A percentile compares a stretch with the other conserved stretches of the same genome.
Conservation (phyloP, 2,113 vertebrate species). For the Acanthochromis polyacanthus region DNA sequence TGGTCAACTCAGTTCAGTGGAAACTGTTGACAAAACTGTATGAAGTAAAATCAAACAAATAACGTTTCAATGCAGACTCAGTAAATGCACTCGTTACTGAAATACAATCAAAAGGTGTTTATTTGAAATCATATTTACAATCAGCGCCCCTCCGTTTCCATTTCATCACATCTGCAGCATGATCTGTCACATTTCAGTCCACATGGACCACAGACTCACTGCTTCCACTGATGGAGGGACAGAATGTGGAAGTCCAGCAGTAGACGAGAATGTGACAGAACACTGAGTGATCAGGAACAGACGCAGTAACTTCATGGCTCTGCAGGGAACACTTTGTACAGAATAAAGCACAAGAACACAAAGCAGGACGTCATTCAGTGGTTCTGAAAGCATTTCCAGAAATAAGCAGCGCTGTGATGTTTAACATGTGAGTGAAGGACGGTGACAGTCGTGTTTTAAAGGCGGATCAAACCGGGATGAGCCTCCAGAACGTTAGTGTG, state of each 20-base stretch:
- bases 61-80: no score
- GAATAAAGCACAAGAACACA: slow-evolving; percentile 43
- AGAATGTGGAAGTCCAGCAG: neutral
- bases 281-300: neutral
- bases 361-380: neutral
- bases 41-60: no score
- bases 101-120: slow-evolving; percentile 80
- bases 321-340: slow-evolving; percentile 36
- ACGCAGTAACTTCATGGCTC: slow-evolving; percentile 23
- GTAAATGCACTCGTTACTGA: neutral
- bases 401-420: neutral
- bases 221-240: slow-evolving; percentile 16
- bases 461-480: no score
- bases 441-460: neutral
- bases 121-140: slow-evolving; percentile 83
- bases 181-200: slow-evolving; percentile 12
- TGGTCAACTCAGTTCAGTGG: no score
- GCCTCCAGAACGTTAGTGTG: neutral
- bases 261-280: slow-evolving; percentile 4
- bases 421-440: neutral
- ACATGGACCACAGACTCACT: slow-evolving; percentile 16
- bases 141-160: slow-evolving; percentile 36
- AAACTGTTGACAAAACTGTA: no score
- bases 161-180: slow-evolving; percentile 47
- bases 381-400: slow-evolving; percentile 5